A percentile compares a stretch with the other conserved stretches of the same genome.
Evolutionary conservation across 2,797 vertebrate species (phyloP).

Genomic region (Paramormyrops hopkinsi): DNA sequence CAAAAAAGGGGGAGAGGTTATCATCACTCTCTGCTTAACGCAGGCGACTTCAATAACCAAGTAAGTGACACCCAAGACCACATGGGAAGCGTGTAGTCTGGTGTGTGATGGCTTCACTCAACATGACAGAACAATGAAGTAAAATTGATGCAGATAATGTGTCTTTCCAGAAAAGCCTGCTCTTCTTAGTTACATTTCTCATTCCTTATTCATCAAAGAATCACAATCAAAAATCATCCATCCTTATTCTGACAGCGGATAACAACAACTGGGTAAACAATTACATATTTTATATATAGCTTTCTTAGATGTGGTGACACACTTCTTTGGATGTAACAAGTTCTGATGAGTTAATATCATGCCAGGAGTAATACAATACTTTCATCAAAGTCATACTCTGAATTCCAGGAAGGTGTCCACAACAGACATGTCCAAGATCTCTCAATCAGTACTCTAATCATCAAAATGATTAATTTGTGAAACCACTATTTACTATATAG

Average conservation of each 20-base stretch:
- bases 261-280: background rate
- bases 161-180: background rate
- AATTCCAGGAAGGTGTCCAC: slow-evolving; percentile 41
- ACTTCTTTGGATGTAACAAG: slow-evolving; percentile 7
- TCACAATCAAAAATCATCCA: slow-evolving; percentile 15
- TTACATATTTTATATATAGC: slow-evolving; percentile 35
- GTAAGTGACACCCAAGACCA: background rate
- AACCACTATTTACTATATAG: background rate
- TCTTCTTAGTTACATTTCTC: background rate
- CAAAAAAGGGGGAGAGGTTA: slow-evolving; percentile 47
- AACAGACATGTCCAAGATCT: background rate
- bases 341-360: slow-evolving; percentile 7
- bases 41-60: background rate
- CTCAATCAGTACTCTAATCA: background rate
- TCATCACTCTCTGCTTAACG: slow-evolving; percentile 48
- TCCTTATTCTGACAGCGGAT: background rate
- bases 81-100: background rate
- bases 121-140: background rate
- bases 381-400: slow-evolving; percentile 54
- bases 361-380: slow-evolving; percentile 52
- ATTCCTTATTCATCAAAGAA: background rate
- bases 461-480: background rate
- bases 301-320: slow-evolving; percentile 33
- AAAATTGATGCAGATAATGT: background rate
- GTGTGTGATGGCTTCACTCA: background rate